A percentile compares a stretch with the other conserved stretches of the same genome.
These are phyloP conservation scores for Cyanistes caeruleus DNA, from an alignment of 2,113 vertebrate species.

Conservation along the genomic window DNA sequence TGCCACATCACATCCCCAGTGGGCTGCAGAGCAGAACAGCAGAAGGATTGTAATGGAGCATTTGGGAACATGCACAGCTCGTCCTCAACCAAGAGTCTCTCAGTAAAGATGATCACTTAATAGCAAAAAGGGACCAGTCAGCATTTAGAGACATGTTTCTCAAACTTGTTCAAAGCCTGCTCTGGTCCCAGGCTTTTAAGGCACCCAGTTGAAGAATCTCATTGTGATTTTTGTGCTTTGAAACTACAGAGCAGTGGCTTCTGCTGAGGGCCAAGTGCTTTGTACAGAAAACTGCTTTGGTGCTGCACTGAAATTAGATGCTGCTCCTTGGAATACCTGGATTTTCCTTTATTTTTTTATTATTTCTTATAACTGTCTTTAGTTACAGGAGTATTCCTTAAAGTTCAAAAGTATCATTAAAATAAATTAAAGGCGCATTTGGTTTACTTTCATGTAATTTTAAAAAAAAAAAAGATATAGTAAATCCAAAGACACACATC, in stretches of 20 bases:
- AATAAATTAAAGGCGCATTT: not conserved
- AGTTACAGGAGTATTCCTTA: not conserved
- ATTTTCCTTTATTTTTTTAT: not conserved
- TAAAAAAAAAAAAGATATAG: too few species aligned
- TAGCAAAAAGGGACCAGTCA: accelerated
- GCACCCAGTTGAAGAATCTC: not conserved
- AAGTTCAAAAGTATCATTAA: not conserved
- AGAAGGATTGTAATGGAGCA: not conserved
- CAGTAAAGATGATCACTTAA: not conserved
- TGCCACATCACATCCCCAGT: not conserved
- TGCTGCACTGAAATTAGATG: not conserved
- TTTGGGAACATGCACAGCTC: not conserved
- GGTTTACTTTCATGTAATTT: not conserved
- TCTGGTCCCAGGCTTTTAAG: not conserved
- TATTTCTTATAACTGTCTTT: not conserved
- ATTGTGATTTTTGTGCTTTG: not conserved
- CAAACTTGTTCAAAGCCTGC: not conserved
- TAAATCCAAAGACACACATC: not conserved
- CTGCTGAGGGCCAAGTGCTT: not conserved
- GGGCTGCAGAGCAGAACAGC: not conserved
- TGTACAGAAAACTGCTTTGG: not conserved
- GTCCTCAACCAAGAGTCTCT: not conserved
- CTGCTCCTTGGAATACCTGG: not conserved
- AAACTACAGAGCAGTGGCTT: not conserved
- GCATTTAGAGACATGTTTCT: not conserved